Conservation (phyloP, 2,797 vertebrate genomes). For the Hyperoplus immaculatus region DNA sequence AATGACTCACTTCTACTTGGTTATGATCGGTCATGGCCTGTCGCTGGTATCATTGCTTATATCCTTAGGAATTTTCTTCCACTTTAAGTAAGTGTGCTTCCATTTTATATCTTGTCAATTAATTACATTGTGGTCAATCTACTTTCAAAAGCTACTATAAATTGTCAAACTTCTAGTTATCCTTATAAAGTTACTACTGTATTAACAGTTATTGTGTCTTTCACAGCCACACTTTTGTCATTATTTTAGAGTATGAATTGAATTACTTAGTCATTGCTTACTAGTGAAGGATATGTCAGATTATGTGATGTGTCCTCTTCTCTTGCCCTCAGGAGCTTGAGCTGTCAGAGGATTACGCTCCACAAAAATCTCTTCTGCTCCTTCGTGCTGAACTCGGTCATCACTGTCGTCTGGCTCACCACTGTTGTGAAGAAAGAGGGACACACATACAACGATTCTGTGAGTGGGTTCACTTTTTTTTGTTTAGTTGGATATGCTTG, state of each 20-base stretch:
- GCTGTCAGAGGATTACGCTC: constrained; percentile 97
- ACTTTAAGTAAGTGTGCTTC: constrained; percentile 93
- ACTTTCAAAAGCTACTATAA: not conserved
- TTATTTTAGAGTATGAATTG: not conserved
- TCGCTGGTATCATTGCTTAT: constrained; percentile 93
- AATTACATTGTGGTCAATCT: not conserved
- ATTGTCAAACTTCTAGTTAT: not conserved
- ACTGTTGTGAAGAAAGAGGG: constrained; percentile 89
- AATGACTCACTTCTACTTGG: constrained; percentile 94
- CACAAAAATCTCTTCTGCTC: constrained; percentile 99
- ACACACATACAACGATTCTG: constrained; percentile 87
- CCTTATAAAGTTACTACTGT: not conserved
- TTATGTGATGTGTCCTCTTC: not conserved
- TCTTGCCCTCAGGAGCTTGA: constrained; percentile 89
- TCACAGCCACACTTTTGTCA: not conserved
- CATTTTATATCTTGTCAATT: not conserved
- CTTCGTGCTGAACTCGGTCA: constrained; percentile 93
- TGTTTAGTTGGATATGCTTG: too few species aligned
- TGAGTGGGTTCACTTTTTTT: constrained; percentile 70
- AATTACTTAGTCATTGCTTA: not conserved
- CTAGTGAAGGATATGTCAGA: not conserved
- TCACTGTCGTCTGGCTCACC: constrained; percentile 91
- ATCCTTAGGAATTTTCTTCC: constrained; percentile 96
- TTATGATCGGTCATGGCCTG: constrained; percentile 94
- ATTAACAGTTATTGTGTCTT: not conserved